These are phyloP conservation scores for Rynchops niger DNA, from an alignment of 2,113 vertebrate species.

Conservation along the genomic window DNA sequence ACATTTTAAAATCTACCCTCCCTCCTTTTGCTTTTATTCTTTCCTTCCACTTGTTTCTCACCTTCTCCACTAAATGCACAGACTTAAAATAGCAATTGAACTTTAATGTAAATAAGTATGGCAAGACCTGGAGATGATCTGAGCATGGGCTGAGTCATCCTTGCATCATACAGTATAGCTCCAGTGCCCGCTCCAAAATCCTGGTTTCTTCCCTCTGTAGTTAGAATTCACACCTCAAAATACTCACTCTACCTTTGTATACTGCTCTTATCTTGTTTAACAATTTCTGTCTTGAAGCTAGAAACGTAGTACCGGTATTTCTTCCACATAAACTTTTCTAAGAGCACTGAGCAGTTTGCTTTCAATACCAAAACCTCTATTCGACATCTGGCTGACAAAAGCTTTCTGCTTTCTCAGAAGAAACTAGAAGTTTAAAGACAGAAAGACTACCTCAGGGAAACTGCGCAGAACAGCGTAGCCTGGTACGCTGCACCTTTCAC, in stretches of 20 bases:
- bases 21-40: neutral
- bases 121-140: neutral
- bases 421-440: neutral
- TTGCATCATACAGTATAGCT: neutral
- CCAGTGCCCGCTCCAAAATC: neutral
- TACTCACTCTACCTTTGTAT: neutral
- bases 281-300: neutral
- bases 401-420: neutral
- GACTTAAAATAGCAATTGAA: slow-evolving; percentile 50
- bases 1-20: neutral
- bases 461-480: neutral
- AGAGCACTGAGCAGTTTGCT: neutral
- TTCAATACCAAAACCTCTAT: neutral
- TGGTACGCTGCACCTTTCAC: neutral
- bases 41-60: neutral
- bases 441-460: neutral
- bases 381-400: neutral
- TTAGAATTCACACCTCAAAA: neutral
- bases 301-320: neutral
- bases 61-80: neutral
- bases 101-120: slow-evolving; percentile 50
- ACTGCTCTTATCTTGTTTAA: neutral
- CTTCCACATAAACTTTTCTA: neutral
- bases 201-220: neutral
- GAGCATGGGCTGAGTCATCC: slow-evolving; percentile 77